phyloP scores from a whole-genome alignment of 2,797 vertebrate species.

The Sebastes cheni region DNA sequence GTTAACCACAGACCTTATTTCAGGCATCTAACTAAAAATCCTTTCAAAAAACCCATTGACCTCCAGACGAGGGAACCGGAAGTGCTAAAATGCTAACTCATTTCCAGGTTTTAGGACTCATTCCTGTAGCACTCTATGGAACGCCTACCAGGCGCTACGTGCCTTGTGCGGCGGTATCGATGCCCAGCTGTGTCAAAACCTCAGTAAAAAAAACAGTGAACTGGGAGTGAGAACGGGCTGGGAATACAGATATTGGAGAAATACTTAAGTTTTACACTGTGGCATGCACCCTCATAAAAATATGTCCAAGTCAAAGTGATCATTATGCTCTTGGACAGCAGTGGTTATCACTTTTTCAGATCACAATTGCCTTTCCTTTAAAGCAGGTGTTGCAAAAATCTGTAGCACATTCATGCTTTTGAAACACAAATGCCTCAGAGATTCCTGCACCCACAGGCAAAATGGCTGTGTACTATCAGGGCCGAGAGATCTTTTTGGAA shows the following conservation, averaged over 20 bases:
- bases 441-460: background rate
- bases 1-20: no score
- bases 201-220: no score
- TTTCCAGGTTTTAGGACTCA: no score
- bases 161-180: no score
- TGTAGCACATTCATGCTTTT: background rate
- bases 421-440: conserved; percentile 17
- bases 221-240: no score
- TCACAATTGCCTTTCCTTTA: conserved; percentile 36
- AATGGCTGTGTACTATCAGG: background rate
- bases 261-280: background rate
- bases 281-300: conserved; percentile 19
- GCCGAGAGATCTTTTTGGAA: background rate
- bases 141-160: no score
- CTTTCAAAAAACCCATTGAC: no score
- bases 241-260: background rate
- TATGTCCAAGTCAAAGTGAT: conserved; percentile 11
- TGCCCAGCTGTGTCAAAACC: no score
- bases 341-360: conserved; percentile 32
- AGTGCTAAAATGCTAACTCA: no score
- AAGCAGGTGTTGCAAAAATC: conserved; percentile 44
- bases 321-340: conserved; percentile 11
- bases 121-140: no score
- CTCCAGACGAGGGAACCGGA: no score
- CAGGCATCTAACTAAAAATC: no score